phyloP scores from a whole-genome alignment of 2,113 vertebrate genomes.

The Ariopsis seemanni region DNA sequence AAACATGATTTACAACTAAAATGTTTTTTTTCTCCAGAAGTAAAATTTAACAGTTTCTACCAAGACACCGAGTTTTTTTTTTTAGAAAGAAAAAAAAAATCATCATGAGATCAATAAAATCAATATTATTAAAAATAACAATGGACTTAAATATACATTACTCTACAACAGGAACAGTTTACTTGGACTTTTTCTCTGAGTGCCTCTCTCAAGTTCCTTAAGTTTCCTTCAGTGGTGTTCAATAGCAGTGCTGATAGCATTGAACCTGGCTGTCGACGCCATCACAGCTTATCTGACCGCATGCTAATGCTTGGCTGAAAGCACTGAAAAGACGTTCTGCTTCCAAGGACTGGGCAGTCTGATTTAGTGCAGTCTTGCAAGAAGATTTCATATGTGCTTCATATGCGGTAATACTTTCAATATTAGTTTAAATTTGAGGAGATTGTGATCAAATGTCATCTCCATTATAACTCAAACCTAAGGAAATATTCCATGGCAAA shows the following conservation, averaged over 20 bases:
- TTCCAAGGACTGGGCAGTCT: neutral
- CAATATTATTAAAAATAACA: neutral
- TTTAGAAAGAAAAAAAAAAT: neutral
- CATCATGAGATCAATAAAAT: neutral
- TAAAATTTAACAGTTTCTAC: too few species aligned
- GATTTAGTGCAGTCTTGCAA: neutral
- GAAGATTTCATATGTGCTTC: neutral
- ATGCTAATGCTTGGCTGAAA: conserved; percentile 5
- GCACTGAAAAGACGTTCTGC: neutral
- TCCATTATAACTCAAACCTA: neutral
- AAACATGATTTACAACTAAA: too few species aligned
- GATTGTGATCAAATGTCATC: conserved; percentile 15
- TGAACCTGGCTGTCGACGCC: conserved; percentile 13
- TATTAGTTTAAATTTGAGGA: conserved; percentile 20
- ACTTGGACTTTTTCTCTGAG: neutral
- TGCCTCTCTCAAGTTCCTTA: conserved; percentile 11
- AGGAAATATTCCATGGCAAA: neutral
- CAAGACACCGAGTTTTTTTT: neutral
- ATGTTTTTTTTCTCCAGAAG: too few species aligned
- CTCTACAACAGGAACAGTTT: neutral
- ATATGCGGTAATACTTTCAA: neutral
- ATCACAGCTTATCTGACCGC: conserved; percentile 11
- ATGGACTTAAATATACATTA: neutral
- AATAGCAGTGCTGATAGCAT: conserved; percentile 25
- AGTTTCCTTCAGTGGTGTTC: conserved; percentile 7